Evolutionary conservation across 2,113 vertebrate genomes (phyloP).

Genomic region (Phylloscopus whistleri): DNA sequence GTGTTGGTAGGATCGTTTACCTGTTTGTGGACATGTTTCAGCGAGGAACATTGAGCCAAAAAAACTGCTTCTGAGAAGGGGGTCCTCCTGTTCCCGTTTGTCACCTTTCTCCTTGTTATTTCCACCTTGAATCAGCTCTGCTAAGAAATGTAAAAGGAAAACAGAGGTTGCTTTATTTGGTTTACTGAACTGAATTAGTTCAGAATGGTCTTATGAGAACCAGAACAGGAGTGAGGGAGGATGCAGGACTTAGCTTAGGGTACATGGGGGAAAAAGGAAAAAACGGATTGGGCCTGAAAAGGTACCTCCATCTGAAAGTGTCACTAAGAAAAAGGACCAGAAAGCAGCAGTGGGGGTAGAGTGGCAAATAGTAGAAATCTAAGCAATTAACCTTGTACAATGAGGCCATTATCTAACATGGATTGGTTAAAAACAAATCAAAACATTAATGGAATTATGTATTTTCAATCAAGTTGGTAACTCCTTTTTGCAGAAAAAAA

Average conservation of each 20-base stretch:
- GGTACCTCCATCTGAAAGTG: background rate
- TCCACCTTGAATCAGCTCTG: background rate
- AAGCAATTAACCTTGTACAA: background rate
- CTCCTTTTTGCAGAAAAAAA: background rate
- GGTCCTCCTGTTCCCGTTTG: background rate
- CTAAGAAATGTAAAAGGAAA: background rate
- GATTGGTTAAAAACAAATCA: background rate
- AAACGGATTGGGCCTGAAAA: background rate
- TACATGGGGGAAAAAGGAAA: fast-evolving
- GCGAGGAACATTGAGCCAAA: background rate
- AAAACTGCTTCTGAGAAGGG: background rate
- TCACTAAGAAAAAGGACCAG: background rate
- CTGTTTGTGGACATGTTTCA: background rate
- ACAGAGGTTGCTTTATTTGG: background rate
- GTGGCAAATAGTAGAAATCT: background rate
- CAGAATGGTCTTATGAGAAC: background rate
- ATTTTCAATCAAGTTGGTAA: background rate
- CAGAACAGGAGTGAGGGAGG: background rate
- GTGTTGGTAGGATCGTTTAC: fast-evolving
- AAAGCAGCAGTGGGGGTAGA: fast-evolving
- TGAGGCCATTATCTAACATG: background rate
- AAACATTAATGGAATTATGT: background rate
- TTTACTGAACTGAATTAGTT: background rate
- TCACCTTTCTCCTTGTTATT: background rate
- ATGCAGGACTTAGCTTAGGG: background rate